Base-by-base conservation (phyloP, 2,888 invertebrate genomes). In the Arenicola marina region DNA sequence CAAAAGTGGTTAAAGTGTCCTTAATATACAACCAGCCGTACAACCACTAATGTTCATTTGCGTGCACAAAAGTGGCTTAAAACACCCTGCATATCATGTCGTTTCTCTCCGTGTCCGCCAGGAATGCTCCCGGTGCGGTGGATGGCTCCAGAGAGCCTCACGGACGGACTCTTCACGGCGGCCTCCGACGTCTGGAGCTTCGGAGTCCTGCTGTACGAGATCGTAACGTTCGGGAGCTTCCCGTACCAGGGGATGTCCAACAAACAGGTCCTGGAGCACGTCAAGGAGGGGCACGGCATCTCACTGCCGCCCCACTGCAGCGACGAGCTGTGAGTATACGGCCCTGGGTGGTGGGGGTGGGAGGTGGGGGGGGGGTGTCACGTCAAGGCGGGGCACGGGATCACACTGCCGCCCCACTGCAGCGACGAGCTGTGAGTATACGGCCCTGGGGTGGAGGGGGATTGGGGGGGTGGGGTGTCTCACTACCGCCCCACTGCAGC, bases 131-230 rank as follows among this genome's bases (percentile, higher is more conserved):
- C 93, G 0, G 92, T 94, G 7, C 87, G 93, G 66, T 95, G 95
- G 94, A 94, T 95, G 94, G 90, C 94, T 0, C 94, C 94, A 0
- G 95, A 95, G 84, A 91, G 91, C 72, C 85, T 95, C 21, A 89
- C 88, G 2, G 86, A 91, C 29, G 94, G 94, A 15, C 87, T 92
- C 59, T 95, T 93, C 82, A 92, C 92, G 0, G 88, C 92, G 26
- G 89, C 90, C 43, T 92, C 93, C 0, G 95, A 95, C 83, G 89
- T 95, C 21, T 95, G 94, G 94, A 90, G 92, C 38, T 93, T 89
- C 79, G 95, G 93, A 3, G 91, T 95, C 46, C 86, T 94, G 28
- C 86, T 95, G 1, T 95, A 91, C 79, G 86, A 85, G 72, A 91
- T 95, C 61, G 89, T 93, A 62, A 93, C 95, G 0, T 93, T 95